A percentile compares a stretch with the other conserved stretches of the same genome.
Conservation (phyloP, 2,888 invertebrate species). For the Apocheima hispidaria region DNA sequence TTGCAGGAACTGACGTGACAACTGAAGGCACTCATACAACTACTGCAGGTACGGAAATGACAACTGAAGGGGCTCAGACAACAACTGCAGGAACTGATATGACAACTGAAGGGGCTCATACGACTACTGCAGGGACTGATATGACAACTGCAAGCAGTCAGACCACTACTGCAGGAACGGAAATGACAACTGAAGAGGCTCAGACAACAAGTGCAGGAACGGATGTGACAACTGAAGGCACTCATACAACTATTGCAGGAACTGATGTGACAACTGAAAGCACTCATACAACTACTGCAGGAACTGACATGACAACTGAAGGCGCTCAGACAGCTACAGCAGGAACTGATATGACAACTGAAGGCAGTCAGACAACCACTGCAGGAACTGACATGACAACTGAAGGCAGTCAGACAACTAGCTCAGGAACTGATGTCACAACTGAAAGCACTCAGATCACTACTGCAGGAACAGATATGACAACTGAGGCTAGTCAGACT, state of each 20-base stretch:
- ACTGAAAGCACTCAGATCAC: not conserved
- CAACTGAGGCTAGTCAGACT: not conserved
- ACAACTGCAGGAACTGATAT: too few species aligned
- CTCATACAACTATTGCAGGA: not conserved
- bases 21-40: too few species aligned
- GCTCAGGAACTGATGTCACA: not conserved
- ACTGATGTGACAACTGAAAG: not conserved
- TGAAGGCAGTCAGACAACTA: not conserved
- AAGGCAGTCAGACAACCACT: not conserved
- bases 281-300: not conserved
- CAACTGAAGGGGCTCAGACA: too few species aligned
- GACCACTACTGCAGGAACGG: too few species aligned
- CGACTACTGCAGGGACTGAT: too few species aligned
- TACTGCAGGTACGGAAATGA: too few species aligned
- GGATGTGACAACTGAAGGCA: not conserved
- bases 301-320: not conserved
- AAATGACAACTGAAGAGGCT: too few species aligned
- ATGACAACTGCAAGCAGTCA: too few species aligned
- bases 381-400: not conserved
- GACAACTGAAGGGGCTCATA: too few species aligned
- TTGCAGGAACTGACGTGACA: too few species aligned
- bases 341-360: not conserved
- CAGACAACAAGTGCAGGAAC: too few species aligned
- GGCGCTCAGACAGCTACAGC: not conserved
- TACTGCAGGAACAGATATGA: too few species aligned